These are phyloP conservation scores for Paracanthobrama guichenoti DNA, from an alignment of 2,113 vertebrate species.

Conservation along the genomic window DNA sequence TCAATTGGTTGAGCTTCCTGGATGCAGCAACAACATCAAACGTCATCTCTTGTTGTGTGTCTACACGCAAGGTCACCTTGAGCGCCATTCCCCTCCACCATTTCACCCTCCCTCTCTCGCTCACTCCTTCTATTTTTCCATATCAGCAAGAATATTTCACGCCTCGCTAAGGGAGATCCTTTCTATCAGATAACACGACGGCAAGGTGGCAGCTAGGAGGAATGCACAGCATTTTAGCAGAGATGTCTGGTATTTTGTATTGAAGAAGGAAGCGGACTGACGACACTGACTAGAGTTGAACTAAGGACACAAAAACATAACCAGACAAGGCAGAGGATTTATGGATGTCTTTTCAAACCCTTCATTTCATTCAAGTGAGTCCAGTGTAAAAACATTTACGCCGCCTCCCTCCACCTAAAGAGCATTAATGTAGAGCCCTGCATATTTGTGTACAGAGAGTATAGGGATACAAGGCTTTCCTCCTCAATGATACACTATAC, in stretches of 20 bases:
- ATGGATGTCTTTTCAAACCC: not conserved
- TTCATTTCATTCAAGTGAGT: not conserved
- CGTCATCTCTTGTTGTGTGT: constrained; percentile 45
- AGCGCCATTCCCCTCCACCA: constrained; percentile 41
- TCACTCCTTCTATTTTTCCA: constrained; percentile 27
- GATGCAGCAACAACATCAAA: constrained; percentile 26
- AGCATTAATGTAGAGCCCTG: not conserved
- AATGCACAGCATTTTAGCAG: constrained; percentile 27
- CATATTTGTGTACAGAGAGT: not conserved
- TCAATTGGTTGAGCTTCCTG: not conserved
- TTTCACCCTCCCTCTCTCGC: constrained; percentile 26
- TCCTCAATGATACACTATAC: constrained; percentile 46
- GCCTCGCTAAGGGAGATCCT: constrained; percentile 38
- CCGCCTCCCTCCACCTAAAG: not conserved
- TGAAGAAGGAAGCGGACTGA: not conserved
- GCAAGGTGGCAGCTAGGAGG: constrained; percentile 40
- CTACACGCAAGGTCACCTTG: constrained; percentile 60
- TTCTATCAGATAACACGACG: constrained; percentile 30
- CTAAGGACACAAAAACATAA: constrained; percentile 9
- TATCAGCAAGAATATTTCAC: constrained; percentile 54
- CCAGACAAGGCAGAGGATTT: not conserved
- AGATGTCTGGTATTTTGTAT: constrained; percentile 13
- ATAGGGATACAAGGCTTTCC: constrained; percentile 49
- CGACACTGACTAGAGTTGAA: not conserved
- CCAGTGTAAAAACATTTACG: not conserved